Conservation (phyloP, 2,797 vertebrate species). For the Natrix natrix region DNA sequence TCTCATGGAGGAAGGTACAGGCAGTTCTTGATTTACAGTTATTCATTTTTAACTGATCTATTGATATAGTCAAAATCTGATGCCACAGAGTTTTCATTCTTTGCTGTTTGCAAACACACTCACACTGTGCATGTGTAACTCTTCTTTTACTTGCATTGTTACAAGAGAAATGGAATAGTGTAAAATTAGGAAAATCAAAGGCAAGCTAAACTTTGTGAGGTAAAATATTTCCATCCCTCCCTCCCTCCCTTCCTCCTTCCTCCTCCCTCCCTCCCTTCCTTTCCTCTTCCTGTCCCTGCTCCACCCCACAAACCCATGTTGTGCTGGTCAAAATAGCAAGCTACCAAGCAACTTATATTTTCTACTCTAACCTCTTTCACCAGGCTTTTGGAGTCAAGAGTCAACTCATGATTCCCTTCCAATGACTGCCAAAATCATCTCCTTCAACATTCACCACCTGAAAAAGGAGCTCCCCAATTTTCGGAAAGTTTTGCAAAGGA, state of each 20-base stretch:
- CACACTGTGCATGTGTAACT: not conserved
- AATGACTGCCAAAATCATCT: not conserved
- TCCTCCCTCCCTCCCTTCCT: not conserved
- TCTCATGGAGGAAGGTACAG: not conserved
- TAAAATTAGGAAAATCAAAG: constrained; percentile 8
- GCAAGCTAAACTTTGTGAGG: not conserved
- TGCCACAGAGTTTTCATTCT: constrained; percentile 38
- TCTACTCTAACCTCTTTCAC: not conserved
- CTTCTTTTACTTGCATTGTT: constrained; percentile 20
- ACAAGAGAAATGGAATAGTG: constrained; percentile 37
- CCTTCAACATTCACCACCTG: not conserved
- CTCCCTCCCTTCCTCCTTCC: no score
- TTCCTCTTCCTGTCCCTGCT: not conserved
- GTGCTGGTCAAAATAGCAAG: not conserved
- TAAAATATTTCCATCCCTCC: not conserved
- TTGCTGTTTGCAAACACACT: constrained; percentile 32
- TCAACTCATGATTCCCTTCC: not conserved
- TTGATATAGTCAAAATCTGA: constrained; percentile 39
- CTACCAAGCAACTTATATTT: not conserved
- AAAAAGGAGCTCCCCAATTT: not conserved
- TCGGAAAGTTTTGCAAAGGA: not conserved
- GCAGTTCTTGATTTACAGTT: not conserved
- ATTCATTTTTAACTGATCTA: constrained; percentile 20
- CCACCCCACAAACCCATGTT: not conserved
- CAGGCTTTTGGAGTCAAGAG: not conserved